These are phyloP conservation scores for Xylocopa sonorina DNA, from an alignment of 1,140 invertebrate genomes.

Conservation along the genomic window DNA sequence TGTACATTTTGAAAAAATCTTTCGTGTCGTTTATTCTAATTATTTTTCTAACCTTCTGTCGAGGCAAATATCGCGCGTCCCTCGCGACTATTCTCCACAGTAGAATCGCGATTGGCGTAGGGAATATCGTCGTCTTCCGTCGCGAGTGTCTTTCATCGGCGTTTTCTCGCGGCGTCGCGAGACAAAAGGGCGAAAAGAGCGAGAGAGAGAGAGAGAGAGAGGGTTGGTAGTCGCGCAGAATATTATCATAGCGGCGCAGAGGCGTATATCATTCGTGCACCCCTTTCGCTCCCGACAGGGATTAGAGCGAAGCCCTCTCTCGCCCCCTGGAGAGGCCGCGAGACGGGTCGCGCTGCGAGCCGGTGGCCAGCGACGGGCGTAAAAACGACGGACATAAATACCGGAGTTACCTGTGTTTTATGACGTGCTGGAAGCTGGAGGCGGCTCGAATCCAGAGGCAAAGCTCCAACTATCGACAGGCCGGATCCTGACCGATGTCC, in stretches of 20 bases:
- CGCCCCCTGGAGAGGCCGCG: conserved; percentile 70
- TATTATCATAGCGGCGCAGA: conserved; percentile 80
- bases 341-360: conserved; percentile 48
- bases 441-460: conserved; percentile 68
- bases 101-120: too few species aligned
- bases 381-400: conserved; percentile 78
- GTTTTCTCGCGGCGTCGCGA: conserved; percentile 20
- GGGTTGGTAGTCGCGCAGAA: too few species aligned
- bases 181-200: conserved; percentile 53
- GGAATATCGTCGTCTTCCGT: too few species aligned
- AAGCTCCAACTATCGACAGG: conserved; percentile 74
- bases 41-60: too few species aligned
- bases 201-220: too few species aligned
- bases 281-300: conserved; percentile 77
- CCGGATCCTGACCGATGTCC: conserved; percentile 80
- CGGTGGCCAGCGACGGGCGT: conserved; percentile 56
- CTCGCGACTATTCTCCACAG: too few species aligned
- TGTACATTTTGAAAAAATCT: too few species aligned
- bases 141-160: too few species aligned
- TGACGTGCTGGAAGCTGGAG: conserved; percentile 70
- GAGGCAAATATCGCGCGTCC: too few species aligned
- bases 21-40: too few species aligned
- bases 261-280: conserved; percentile 78
- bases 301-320: conserved; percentile 78
- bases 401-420: conserved; percentile 81